A percentile compares a stretch with the other conserved stretches of the same genome.
These are phyloP conservation scores for Pterophyllum scalare DNA, from an alignment of 2,113 vertebrate genomes.

Conservation along the genomic window DNA sequence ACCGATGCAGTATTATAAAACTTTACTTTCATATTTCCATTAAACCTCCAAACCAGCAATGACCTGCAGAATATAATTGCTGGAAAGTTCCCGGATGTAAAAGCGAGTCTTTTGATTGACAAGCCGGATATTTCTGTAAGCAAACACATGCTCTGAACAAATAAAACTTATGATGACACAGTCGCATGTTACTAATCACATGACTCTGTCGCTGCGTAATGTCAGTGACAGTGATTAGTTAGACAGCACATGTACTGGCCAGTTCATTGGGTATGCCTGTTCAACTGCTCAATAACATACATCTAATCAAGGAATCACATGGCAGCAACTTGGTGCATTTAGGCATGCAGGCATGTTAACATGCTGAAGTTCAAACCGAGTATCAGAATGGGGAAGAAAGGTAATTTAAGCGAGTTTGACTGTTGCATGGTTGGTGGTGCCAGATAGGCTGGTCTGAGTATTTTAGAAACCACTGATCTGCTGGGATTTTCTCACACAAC, in stretches of 20 bases:
- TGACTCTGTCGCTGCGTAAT: slow-evolving; percentile 24
- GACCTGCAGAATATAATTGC: background rate
- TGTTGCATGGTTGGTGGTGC: no score
- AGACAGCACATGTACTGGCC: background rate
- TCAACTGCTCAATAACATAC: background rate
- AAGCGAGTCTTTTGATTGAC: slow-evolving; percentile 4
- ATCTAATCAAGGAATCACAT: background rate
- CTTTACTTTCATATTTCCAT: background rate
- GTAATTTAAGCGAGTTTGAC: background rate
- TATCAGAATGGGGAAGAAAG: background rate
- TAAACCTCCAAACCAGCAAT: background rate
- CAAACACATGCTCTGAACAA: slow-evolving; percentile 12
- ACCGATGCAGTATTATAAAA: background rate
- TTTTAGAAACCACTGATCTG: background rate
- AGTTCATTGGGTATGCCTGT: background rate
- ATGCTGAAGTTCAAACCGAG: background rate
- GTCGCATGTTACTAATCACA: slow-evolving; percentile 1
- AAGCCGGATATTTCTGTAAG: slow-evolving; percentile 20
- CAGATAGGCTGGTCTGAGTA: background rate
- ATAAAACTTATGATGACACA: background rate
- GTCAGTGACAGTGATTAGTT: slow-evolving; percentile 22
- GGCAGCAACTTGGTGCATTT: background rate
- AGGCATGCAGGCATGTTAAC: background rate
- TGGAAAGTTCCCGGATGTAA: background rate
- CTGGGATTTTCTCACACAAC: background rate